These are phyloP conservation scores for Coronaproctus castanopsis DNA, from an alignment of 2,888 invertebrate genomes.

Conservation along the genomic window DNA sequence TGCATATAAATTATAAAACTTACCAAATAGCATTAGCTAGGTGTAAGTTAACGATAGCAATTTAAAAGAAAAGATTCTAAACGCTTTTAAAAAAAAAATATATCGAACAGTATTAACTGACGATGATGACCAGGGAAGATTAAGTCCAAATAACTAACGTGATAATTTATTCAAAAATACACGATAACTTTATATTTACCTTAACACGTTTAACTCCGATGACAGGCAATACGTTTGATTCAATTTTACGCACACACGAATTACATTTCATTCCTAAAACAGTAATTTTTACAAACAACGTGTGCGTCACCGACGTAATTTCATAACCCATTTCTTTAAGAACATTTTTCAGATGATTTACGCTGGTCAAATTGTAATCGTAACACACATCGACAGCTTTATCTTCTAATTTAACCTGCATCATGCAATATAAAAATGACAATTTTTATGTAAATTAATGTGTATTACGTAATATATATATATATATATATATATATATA, in stretches of 20 bases:
- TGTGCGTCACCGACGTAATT: slow-evolving; percentile 37
- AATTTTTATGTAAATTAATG: too few species aligned
- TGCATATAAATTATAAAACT: not conserved
- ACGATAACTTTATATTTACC: too few species aligned
- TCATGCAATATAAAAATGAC: too few species aligned
- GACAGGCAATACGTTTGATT: slow-evolving; percentile 30
- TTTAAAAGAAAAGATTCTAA: too few species aligned
- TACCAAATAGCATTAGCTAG: not conserved
- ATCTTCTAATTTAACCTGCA: slow-evolving; percentile 37
- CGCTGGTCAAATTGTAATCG: slow-evolving; percentile 37
- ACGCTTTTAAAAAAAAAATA: too few species aligned
- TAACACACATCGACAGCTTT: slow-evolving; percentile 55
- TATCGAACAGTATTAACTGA: too few species aligned
- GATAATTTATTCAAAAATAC: too few species aligned
- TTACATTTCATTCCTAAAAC: slow-evolving; percentile 49
- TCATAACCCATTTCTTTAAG: slow-evolving; percentile 68
- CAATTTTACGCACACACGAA: slow-evolving; percentile 73
- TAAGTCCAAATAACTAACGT: too few species aligned
- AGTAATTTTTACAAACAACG: slow-evolving; percentile 10
- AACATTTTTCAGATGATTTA: slow-evolving; percentile 41
- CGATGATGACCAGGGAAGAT: too few species aligned
- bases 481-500: too few species aligned
- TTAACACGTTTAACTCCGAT: slow-evolving; percentile 43
- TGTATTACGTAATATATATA: too few species aligned
- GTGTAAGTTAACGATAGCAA: not conserved